A percentile compares a stretch with the other conserved stretches of the same genome.
Conservation (phyloP, 2,888 invertebrate species). For the Xanthia icteritia region DNA sequence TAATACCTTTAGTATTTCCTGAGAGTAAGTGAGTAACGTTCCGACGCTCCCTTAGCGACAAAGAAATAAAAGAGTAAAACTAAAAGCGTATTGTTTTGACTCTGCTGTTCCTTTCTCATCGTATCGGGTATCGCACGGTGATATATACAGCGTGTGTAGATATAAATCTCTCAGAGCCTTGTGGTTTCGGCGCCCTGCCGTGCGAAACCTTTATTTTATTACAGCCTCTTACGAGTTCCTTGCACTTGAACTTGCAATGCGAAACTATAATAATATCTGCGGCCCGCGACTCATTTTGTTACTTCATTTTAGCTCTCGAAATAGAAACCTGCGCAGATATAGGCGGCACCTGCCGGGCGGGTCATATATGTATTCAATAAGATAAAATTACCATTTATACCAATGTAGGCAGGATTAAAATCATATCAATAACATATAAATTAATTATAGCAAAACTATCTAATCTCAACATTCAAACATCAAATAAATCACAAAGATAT, state of each 20-base stretch:
- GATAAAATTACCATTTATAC: conserved; percentile 47
- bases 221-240: conserved; percentile 79
- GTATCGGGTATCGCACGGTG: conserved; percentile 74
- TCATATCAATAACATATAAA: conserved; percentile 56
- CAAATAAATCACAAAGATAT: conserved; percentile 55
- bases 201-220: conserved; percentile 83
- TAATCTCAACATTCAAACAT: conserved; percentile 44
- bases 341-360: conserved; percentile 19
- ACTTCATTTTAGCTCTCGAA: conserved; percentile 24
- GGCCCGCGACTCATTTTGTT: conserved; percentile 22
- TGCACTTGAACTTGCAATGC: conserved; percentile 77
- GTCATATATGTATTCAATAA: conserved; percentile 34
- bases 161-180: conserved; percentile 71
- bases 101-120: conserved; percentile 62
- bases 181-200: conserved; percentile 80
- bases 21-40: conserved; percentile 39
- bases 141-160: conserved; percentile 65
- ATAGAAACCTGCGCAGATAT: conserved; percentile 26
- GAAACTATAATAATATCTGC: conserved; percentile 44
- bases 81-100: conserved; percentile 72
- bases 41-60: conserved; percentile 41
- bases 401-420: conserved; percentile 51
- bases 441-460: conserved; percentile 47
- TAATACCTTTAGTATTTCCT: conserved; percentile 49
- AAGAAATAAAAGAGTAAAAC: conserved; percentile 65